These are phyloP conservation scores for Drosophila imparisetae DNA, from an alignment of 2,888 invertebrate species.

Conservation along the genomic window DNA sequence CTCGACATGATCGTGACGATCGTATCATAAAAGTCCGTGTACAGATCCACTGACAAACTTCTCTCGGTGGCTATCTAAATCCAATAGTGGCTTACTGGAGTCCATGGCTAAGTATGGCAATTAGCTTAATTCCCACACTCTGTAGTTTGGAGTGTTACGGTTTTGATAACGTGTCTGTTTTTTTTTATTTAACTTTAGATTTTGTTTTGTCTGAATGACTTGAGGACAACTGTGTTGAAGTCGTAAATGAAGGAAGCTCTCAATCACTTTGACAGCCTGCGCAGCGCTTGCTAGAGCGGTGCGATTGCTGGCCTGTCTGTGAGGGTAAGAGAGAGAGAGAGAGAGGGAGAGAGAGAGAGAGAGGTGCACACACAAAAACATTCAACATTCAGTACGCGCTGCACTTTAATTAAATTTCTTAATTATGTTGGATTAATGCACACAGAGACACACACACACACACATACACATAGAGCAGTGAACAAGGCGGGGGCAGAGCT, in stretches of 20 bases:
- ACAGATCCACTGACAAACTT: neutral
- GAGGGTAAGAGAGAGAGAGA: neutral
- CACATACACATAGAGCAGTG: conserved; percentile 6
- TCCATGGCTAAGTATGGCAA: neutral
- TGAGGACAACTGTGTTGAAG: neutral
- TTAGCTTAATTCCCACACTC: neutral
- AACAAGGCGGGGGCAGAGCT: neutral
- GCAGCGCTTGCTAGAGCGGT: neutral
- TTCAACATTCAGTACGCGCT: conserved; percentile 72
- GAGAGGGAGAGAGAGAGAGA: neutral
- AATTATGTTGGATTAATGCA: conserved; percentile 78
- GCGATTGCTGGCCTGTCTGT: too few relatives aligned
- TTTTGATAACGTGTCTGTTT: neutral
- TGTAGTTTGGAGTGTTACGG: neutral
- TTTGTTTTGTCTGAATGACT: conserved; percentile 3
- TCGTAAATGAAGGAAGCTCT: neutral
- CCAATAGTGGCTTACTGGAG: neutral
- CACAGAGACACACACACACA: conserved; percentile 32
- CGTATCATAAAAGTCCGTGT: neutral
- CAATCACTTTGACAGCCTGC: conserved; percentile 11
- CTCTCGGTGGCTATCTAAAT: neutral
- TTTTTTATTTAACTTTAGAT: neutral
- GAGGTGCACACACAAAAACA: conserved; percentile 26
- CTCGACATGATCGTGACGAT: neutral
- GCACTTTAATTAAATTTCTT: conserved; percentile 79